Base-by-base conservation (phyloP, 35 echinoderm and acorn worm species). In the Apostichopus japonicus region DNA sequence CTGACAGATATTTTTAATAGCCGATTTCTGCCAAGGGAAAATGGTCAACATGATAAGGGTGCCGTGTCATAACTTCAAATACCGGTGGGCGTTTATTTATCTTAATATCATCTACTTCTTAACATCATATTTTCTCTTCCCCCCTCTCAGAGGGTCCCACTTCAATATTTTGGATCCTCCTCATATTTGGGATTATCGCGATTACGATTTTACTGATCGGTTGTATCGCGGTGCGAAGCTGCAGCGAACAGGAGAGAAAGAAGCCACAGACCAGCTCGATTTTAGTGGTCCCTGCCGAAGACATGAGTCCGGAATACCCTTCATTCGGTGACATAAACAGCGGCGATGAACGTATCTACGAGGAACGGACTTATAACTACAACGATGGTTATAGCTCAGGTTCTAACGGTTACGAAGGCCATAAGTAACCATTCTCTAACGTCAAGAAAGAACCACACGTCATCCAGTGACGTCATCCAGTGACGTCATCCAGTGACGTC, bases 281-380 rank as follows among this genome's bases (percentile, higher is more conserved):
- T 4, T 15, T 89, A 44, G 22, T 72, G 8, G 86, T 89, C 14
- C 59, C 86, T 5, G 1, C 83, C 17, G 86, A 86, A 55, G 83
- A 89, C 0, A 19, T 89, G n/a, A 23, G 11, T 24, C 86, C 86
- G 1, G 86, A 89, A 6, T 89, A 89, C 51, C 86, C 86, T 4
- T 10, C 56, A 7, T 89, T 89, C 24, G 86, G 86, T 10, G 61
- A 67, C 8, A 72, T 89, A 59, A 53, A 24, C 21, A 67, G 23
- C 62, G 61, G 51, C 24, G 86, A 89, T 8, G 86, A 73, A 73
- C 86, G 61, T 4, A 89, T 89, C 16, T 89, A 89, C 67, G 86
- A 89, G 61, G 86, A 89, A 23, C 57, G 86, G 24, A 89, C 86
- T 10, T 89, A 89, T 56, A 72, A 89, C n/a, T 89, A 89, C 62